phyloP scores from a whole-genome alignment of 2,888 invertebrate genomes.

The Drosophila gaucha region DNA sequence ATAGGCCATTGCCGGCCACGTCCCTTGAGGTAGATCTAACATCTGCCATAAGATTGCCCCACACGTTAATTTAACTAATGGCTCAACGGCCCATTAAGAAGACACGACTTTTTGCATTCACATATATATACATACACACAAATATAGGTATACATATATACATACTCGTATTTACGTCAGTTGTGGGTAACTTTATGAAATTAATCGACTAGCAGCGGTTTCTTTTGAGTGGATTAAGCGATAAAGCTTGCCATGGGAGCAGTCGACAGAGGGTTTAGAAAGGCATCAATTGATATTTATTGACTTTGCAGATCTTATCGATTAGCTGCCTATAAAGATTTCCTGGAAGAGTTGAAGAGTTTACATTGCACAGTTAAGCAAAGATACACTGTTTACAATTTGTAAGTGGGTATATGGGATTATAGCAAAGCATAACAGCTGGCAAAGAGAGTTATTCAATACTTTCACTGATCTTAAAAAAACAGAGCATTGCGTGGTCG shows the following conservation, averaged over 20 bases:
- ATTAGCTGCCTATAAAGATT: slow-evolving; percentile 23
- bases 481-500: too few species aligned
- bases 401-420: not conserved
- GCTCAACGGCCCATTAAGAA: slow-evolving; percentile 39
- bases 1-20: slow-evolving; percentile 32
- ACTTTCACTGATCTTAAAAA: too few species aligned
- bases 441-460: too few species aligned
- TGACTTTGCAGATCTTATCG: slow-evolving; percentile 28
- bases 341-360: not conserved
- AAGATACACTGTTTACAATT: not conserved
- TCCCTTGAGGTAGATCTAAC: slow-evolving; percentile 25
- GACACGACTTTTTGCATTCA: slow-evolving; percentile 39
- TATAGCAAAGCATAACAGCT: too few species aligned
- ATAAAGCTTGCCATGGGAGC: not conserved
- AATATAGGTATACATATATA: not conserved
- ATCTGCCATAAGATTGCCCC: slow-evolving; percentile 31
- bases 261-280: not conserved
- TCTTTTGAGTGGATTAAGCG: slow-evolving; percentile 26
- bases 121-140: not conserved
- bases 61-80: slow-evolving; percentile 52
- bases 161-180: slow-evolving; percentile 29
- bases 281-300: slow-evolving; percentile 50
- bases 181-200: slow-evolving; percentile 6
- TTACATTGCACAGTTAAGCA: not conserved
- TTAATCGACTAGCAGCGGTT: slow-evolving; percentile 14